Evolutionary conservation across 2,797 vertebrate species (phyloP).

Genomic region (Sebastes variabilis): DNA sequence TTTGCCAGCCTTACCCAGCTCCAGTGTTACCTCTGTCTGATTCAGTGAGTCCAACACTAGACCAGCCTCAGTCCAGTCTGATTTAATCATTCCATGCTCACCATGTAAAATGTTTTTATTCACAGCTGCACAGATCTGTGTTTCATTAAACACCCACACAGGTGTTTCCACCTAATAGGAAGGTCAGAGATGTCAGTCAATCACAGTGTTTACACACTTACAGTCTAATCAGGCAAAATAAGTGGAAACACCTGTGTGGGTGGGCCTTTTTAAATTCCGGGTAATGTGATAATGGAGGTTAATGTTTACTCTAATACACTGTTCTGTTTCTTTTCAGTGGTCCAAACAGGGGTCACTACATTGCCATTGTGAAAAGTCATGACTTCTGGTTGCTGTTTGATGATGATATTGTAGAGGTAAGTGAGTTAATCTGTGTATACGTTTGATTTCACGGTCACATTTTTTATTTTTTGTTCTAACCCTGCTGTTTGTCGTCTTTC

Average conservation of each 20-base stretch:
- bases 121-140: not conserved
- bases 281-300: not conserved
- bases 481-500: not conserved
- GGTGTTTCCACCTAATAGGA: not conserved
- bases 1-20: not conserved
- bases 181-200: not conserved
- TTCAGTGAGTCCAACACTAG: not conserved
- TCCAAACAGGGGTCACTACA: constrained; percentile 96
- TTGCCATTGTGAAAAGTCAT: constrained; percentile 98
- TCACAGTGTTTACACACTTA: not conserved
- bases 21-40: not conserved
- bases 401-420: constrained; percentile 95
- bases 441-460: not conserved
- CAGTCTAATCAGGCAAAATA: not conserved
- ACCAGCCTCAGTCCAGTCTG: not conserved
- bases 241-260: not conserved
- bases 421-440: not conserved
- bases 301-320: not conserved
- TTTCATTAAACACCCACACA: not conserved
- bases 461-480: not conserved
- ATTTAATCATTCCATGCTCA: not conserved
- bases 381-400: constrained; percentile 99
- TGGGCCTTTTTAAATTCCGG: not conserved
- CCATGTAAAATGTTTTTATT: not conserved
- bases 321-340: constrained; percentile 79